Evolutionary conservation across 2,113 vertebrate species (phyloP).

Genomic region (Uria lomvia): DNA sequence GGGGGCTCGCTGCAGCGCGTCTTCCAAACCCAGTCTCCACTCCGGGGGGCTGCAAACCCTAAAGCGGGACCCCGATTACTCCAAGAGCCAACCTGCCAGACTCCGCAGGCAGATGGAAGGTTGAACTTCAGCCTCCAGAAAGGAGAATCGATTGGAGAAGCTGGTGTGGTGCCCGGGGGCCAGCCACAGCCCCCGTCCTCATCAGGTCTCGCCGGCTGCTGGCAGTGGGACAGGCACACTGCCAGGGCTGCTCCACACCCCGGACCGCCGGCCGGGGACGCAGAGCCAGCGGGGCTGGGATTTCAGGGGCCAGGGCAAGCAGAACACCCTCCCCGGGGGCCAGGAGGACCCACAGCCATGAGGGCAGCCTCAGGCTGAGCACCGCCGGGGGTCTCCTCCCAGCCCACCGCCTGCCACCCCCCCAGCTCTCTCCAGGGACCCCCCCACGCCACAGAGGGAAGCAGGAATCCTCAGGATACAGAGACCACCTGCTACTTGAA

Average conservation of each 20-base stretch:
- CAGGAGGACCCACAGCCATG: background rate
- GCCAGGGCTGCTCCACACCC: background rate
- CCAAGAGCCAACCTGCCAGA: background rate
- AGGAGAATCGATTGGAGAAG: background rate
- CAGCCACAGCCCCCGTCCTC: background rate
- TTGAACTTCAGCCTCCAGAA: background rate
- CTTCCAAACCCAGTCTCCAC: background rate
- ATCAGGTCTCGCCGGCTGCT: background rate
- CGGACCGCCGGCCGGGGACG: rapidly evolving
- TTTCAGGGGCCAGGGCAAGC: rapidly evolving
- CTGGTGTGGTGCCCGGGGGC: background rate
- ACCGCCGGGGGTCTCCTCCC: rapidly evolving
- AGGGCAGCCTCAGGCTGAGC: background rate
- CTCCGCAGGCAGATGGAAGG: too few relatives aligned
- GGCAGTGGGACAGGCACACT: background rate
- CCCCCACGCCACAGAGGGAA: rapidly evolving
- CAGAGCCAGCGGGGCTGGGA: background rate
- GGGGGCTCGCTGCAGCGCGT: rapidly evolving
- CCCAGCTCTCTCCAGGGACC: background rate
- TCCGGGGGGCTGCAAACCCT: background rate
- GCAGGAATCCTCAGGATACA: background rate
- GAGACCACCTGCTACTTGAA: rapidly evolving
- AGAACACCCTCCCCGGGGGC: background rate
- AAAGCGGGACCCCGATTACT: background rate
- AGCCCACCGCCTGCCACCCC: background rate